phyloP scores from a whole-genome alignment of 2,797 vertebrate genomes.

The Podarcis siculus region DNA sequence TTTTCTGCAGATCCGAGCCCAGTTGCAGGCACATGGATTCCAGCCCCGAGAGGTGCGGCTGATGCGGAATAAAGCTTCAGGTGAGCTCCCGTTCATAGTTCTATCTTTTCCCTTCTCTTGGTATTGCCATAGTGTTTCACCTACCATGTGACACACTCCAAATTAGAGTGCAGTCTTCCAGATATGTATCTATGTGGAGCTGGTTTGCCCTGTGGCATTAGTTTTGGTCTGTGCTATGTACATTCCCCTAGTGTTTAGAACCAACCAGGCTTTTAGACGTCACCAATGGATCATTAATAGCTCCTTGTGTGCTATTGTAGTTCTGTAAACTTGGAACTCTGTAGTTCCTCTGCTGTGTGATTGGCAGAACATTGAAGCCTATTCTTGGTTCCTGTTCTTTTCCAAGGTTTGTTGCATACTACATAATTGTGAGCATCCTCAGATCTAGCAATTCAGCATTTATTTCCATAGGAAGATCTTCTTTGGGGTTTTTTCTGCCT shows the following conservation, averaged over 20 bases:
- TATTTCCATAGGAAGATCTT: conserved; percentile 4
- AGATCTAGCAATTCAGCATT: background rate
- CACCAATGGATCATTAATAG: background rate
- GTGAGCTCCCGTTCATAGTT: conserved; percentile 80
- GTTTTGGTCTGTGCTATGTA: conserved; percentile 41
- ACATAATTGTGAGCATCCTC: background rate
- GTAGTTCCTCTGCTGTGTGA: background rate
- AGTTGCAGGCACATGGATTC: conserved; percentile 88
- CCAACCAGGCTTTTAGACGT: background rate
- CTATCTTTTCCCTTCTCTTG: conserved; percentile 18
- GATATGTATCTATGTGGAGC: background rate
- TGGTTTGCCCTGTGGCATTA: conserved; percentile 33
- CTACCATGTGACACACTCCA: background rate
- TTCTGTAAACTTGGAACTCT: conserved; percentile 1
- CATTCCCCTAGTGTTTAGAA: background rate
- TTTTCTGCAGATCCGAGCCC: conserved; percentile 84
- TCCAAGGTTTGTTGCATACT: conserved; percentile 1
- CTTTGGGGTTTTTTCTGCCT: background rate
- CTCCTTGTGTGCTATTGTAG: conserved; percentile 1
- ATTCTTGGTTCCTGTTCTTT: background rate
- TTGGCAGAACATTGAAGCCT: background rate
- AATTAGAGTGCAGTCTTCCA: background rate
- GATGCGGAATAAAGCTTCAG: conserved; percentile 95
- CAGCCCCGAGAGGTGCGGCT: conserved; percentile 90
- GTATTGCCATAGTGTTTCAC: background rate